Evolutionary conservation across 2,113 vertebrate genomes (phyloP).

Genomic region (Tetraodon nigroviridis): DNA sequence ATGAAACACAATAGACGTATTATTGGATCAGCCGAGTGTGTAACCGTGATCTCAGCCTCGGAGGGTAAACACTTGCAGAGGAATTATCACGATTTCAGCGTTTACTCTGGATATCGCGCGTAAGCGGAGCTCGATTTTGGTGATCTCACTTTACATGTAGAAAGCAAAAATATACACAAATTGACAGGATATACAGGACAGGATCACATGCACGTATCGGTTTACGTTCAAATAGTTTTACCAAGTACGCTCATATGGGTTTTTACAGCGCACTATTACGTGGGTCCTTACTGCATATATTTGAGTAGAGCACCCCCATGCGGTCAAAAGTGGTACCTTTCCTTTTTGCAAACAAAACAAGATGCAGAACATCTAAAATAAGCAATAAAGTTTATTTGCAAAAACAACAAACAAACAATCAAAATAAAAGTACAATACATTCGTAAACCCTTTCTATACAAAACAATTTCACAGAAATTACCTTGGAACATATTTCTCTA

Average conservation of each 20-base stretch:
- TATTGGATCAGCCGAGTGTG: neutral
- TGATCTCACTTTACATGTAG: neutral
- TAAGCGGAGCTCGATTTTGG: neutral
- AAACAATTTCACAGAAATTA: constrained; percentile 87
- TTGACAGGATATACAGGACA: too few relatives aligned
- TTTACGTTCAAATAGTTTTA: too few relatives aligned
- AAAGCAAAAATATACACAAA: neutral
- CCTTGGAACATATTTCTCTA: constrained; percentile 77
- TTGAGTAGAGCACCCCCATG: constrained; percentile 36
- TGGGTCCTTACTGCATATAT: neutral
- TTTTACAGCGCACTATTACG: too few relatives aligned
- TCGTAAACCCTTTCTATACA: constrained; percentile 77
- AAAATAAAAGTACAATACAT: constrained; percentile 78
- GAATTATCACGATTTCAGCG: neutral
- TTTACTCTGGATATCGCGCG: neutral
- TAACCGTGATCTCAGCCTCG: constrained; percentile 13
- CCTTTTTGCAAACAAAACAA: too few relatives aligned
- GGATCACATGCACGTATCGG: too few relatives aligned
- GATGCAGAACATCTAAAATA: constrained; percentile 33
- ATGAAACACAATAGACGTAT: constrained; percentile 12
- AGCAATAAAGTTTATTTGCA: constrained; percentile 78
- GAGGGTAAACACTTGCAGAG: neutral
- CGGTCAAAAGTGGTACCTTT: constrained; percentile 27
- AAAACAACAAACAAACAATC: constrained; percentile 65
- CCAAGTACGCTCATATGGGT: too few relatives aligned